Evolutionary conservation across 1,140 invertebrate genomes (phyloP).

Genomic region (Apis cerana): DNA sequence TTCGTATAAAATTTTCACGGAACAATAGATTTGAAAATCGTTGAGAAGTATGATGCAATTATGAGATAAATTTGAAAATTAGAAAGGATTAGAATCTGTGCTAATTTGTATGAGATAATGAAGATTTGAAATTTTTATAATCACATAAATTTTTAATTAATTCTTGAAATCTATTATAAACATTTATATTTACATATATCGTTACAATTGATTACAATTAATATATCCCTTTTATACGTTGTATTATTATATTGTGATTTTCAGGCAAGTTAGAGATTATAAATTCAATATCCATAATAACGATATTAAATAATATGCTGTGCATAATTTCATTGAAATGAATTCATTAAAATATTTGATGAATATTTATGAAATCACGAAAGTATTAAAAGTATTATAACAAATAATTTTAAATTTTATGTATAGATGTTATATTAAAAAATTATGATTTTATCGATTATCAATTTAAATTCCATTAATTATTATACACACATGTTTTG

Average conservation of each 20-base stretch:
- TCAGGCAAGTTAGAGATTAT: not conserved
- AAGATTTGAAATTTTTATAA: slow-evolving; percentile 1
- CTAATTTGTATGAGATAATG: too few species aligned
- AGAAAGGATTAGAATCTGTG: too few species aligned
- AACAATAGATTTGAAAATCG: not conserved
- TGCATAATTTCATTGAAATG: not conserved
- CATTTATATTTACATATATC: too few species aligned
- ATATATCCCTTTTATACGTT: not conserved
- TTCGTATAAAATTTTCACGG: not conserved
- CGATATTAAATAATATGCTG: not conserved
- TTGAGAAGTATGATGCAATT: too few species aligned
- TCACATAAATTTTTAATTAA: slow-evolving; percentile 20
- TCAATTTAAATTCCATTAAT: not conserved
- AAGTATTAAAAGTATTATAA: too few species aligned
- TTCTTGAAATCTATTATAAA: not conserved
- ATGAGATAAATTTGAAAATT: too few species aligned
- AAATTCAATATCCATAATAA: not conserved
- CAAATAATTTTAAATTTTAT: not conserved
- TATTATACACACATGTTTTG: not conserved
- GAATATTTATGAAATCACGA: not conserved
- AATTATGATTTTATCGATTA: not conserved
- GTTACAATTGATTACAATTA: too few species aligned
- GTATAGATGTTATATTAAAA: not conserved
- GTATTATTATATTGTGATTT: not conserved
- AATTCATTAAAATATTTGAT: too few species aligned